Conservation (phyloP, 2,113 vertebrate species). For the Rhea americana region DNA sequence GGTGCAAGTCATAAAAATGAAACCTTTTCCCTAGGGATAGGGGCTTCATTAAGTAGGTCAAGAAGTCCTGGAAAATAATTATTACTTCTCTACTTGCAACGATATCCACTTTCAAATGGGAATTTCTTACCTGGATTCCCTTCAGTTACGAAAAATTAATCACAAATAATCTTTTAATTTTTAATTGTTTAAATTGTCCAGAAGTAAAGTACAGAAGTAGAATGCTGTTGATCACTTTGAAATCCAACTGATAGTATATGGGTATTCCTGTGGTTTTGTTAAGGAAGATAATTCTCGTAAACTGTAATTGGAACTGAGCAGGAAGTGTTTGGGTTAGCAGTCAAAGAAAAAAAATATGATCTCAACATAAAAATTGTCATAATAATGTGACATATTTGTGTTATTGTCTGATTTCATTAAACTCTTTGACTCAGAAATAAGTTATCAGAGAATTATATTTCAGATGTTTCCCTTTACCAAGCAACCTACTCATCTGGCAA, state of each 20-base stretch:
- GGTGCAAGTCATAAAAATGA: not conserved
- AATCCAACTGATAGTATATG: not conserved
- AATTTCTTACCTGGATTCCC: conserved; percentile 44
- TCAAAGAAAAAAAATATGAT: conserved; percentile 16
- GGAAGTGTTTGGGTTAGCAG: conserved; percentile 32
- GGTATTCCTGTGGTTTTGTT: not conserved
- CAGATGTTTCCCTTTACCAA: conserved; percentile 53
- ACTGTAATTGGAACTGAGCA: conserved; percentile 31
- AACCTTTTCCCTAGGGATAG: not conserved
- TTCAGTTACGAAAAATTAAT: conserved; percentile 29
- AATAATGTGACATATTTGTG: conserved; percentile 47
- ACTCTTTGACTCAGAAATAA: conserved; percentile 49
- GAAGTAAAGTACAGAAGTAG: conserved; percentile 16
- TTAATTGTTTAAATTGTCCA: not conserved
- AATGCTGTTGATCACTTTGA: conserved; percentile 9
- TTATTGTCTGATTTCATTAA: conserved; percentile 62
- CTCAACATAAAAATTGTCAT: conserved; percentile 42
- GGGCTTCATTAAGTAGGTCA: conserved; percentile 4
- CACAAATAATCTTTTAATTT: not conserved
- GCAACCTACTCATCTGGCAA: conserved; percentile 45
- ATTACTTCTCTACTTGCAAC: not conserved
- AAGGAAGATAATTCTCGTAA: conserved; percentile 4
- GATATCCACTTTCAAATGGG: conserved; percentile 18
- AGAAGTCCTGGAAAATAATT: not conserved
- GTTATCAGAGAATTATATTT: conserved; percentile 62